These are phyloP conservation scores for Herminia tarsipennalis DNA, from an alignment of 2,888 invertebrate species.

Conservation along the genomic window DNA sequence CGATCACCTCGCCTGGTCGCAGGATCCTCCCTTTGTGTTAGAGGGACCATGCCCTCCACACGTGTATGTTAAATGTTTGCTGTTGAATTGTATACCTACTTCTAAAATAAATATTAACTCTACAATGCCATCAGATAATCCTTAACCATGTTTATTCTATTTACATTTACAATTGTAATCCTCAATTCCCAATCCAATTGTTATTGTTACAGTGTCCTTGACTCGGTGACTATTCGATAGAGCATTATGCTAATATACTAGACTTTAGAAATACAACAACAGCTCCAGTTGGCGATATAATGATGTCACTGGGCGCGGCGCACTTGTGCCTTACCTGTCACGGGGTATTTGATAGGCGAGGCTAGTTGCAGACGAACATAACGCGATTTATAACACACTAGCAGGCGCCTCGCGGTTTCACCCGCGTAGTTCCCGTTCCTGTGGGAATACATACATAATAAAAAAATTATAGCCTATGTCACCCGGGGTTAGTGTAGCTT, in stretches of 20 bases:
- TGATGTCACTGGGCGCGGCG: slow-evolving; percentile 65
- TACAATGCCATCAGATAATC: neutral
- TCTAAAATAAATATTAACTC: neutral
- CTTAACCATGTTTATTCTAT: neutral
- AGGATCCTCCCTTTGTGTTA: no score
- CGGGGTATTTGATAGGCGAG: slow-evolving; percentile 44
- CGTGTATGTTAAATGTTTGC: no score
- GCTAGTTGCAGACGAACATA: slow-evolving; percentile 39
- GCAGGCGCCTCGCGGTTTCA: no score
- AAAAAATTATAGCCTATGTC: no score
- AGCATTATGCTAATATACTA: slow-evolving; percentile 1
- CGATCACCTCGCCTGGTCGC: no score
- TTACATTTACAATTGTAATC: neutral
- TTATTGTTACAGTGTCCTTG: slow-evolving; percentile 9
- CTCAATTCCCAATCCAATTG: neutral
- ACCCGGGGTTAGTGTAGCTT: no score
- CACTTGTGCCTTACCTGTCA: slow-evolving; percentile 56
- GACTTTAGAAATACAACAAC: neutral
- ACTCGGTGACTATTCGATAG: slow-evolving; percentile 1
- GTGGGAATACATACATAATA: no score
- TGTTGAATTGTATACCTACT: no score
- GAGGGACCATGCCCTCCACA: no score
- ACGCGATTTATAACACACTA: no score
- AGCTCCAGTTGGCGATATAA: slow-evolving; percentile 35
- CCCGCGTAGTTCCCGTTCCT: no score